Evolutionary conservation across 2,888 invertebrate species (phyloP).

Genomic region (Monopis laevigella): DNA sequence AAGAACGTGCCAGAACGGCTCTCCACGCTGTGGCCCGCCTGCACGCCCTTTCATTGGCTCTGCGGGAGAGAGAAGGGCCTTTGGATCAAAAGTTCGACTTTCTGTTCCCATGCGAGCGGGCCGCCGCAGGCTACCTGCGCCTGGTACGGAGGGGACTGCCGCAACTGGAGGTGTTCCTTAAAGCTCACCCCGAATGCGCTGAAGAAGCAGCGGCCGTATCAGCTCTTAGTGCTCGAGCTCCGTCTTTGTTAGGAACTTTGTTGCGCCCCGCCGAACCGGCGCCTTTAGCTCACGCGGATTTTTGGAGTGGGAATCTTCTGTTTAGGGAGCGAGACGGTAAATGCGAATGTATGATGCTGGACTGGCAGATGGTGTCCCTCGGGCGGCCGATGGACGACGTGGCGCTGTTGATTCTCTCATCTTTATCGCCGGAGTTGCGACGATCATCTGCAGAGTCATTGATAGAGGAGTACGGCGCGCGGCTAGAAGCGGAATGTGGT

Average conservation of each 20-base stretch:
- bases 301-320: conserved; percentile 84
- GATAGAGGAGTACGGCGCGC: conserved; percentile 76
- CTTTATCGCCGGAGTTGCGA: conserved; percentile 75
- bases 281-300: conserved; percentile 83
- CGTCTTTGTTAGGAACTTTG: conserved; percentile 75
- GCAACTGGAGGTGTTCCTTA: conserved; percentile 76
- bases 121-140: conserved; percentile 82
- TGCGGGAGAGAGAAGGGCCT: conserved; percentile 55
- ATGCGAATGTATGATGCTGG: conserved; percentile 75
- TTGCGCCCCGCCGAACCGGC: conserved; percentile 79
- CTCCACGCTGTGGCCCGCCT: conserved; percentile 76
- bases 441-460: conserved; percentile 70
- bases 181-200: conserved; percentile 71
- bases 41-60: conserved; percentile 75
- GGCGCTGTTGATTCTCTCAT: conserved; percentile 76
- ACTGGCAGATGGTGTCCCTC: conserved; percentile 88
- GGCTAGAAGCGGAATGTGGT: conserved; percentile 68
- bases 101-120: conserved; percentile 80
- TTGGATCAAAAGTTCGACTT: conserved; percentile 65
- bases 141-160: conserved; percentile 81
- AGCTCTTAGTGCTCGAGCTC: conserved; percentile 73
- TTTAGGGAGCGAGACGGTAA: conserved; percentile 64
- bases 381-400: conserved; percentile 82
- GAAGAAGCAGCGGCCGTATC: conserved; percentile 70
- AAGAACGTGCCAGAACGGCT: conserved; percentile 73